These are phyloP conservation scores for Drosophila parabipectinata DNA, from an alignment of 1,140 invertebrate genomes.

Conservation along the genomic window DNA sequence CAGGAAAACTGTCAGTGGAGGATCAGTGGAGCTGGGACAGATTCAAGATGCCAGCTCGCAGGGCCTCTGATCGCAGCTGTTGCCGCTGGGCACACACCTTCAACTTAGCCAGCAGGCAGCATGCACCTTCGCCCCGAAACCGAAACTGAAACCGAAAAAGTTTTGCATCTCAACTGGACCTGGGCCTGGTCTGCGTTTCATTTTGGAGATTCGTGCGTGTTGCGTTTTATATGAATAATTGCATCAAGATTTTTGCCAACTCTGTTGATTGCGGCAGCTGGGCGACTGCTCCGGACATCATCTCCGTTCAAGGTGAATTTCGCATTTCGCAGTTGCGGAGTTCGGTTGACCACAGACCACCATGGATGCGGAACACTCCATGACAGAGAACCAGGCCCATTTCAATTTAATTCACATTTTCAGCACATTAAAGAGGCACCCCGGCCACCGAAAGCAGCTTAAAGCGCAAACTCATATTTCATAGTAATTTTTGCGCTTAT, in stretches of 20 bases:
- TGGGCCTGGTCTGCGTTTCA: neutral
- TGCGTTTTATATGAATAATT: conserved; percentile 72
- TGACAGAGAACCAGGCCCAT: conserved; percentile 32
- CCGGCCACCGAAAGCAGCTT: conserved; percentile 5
- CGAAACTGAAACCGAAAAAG: neutral
- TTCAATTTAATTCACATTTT: conserved; percentile 76
- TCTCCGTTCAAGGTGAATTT: conserved; percentile 65
- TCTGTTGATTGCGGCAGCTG: conserved; percentile 41
- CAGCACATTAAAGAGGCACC: conserved; percentile 49
- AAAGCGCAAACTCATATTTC: conserved; percentile 46
- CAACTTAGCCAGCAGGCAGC: conserved; percentile 37
- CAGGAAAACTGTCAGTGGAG: conserved; percentile 69
- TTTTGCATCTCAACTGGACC: conserved; percentile 6
- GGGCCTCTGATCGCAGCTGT: conserved; percentile 54
- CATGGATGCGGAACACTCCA: conserved; percentile 41
- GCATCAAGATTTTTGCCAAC: conserved; percentile 70
- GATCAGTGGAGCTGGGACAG: conserved; percentile 41
- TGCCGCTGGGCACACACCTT: conserved; percentile 69
- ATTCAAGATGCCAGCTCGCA: conserved; percentile 45
- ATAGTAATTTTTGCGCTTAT: conserved; percentile 51
- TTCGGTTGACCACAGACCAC: conserved; percentile 69
- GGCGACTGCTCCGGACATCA: conserved; percentile 31
- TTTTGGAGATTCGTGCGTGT: conserved; percentile 15
- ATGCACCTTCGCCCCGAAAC: no score
- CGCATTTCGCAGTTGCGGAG: conserved; percentile 52